Base-by-base conservation (phyloP, 2,113 vertebrate species). In the Globicephala melas region DNA sequence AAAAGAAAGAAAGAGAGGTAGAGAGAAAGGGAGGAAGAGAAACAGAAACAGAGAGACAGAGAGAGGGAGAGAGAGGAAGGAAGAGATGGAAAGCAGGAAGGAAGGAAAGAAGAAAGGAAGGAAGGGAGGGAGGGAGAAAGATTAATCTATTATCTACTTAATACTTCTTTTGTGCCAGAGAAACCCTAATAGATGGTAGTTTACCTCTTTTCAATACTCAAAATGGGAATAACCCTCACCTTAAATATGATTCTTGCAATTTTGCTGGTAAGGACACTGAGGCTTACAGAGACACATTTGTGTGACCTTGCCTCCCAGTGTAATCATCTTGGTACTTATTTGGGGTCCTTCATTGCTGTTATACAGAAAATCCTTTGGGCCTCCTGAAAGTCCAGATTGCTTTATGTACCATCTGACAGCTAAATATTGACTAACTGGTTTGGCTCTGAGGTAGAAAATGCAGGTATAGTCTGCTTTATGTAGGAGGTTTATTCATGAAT, bases 41-140 rank as follows among this genome's bases (percentile, higher is more conserved):
- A 9, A 23, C 0, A 53, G 33, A 62, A 14, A 18, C 9, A 67
- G n/a, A 31, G 26, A 8, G 15, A 55, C 14, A 8, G 18, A 1
- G 9, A 10, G 5, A 41, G 8, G 1, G 13, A 53, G 8, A 3
- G 23, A 58, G 1, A 2, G 14, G 26, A 55, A 20, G 21, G 11
- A 33, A 58, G 55, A 58, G 55, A 58, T 58, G 55, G 14, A 23
- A 2, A 53, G 33, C 31, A 14, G 50, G 18, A 10, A 38, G 18
- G 12, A 21, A 25, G 11, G 8, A 71, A 20, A 68, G 31, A 3
- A 9, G 31, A 2, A 6, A 38, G 18, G 20, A 14, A 25, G 11
- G 8, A 71, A 20, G 14, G 25, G 18, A 65, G 10, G 17, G 18
- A 58, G 47, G 23, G 1, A 47, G 6, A 23, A 58, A 26, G 31